Base-by-base conservation (phyloP, 2,113 vertebrate genomes). In the Apus apus region DNA sequence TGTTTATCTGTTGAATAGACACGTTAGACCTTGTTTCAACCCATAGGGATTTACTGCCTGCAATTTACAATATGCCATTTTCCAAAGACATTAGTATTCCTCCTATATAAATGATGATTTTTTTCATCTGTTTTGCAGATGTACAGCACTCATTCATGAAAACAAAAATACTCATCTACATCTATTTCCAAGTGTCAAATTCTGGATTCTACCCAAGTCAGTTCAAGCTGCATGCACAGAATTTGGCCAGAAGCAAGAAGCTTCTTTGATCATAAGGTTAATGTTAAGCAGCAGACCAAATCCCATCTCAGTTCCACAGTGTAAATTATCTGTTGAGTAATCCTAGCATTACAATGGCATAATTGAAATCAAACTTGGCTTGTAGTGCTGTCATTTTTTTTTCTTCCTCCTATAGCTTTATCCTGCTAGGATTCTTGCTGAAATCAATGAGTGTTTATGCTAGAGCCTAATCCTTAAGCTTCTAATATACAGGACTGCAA, bases 251-350 rank as follows among this genome's bases (percentile, higher is more conserved):
- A 91, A 93, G 88, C 88, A 86, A 86, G 91, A 78, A 72, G 61
- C 80, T 95, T 89, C 84, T 93, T 90, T 95, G 82, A 89, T 96
- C 86, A 72, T 45, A 65, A 93, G 73, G 85, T 77, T 93, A 70
- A 95, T 74, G 38, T 91, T 94, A 86, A 94, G 76, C 88, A 90
- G 68, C 50, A 83, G 93, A 94, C 65, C 68, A 84, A 95, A 95
- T 92, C 83, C 88, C 11, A 1, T 92, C 83, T 94, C 83, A 30
- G 21, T 92, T 95, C 70, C 88, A 54, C 83, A 72, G 57, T 65
- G 83, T 77, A 54, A 96, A 93, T 94, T 77, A 75, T 92, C 92
- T 93, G 60, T 85, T 87, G 68, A 91, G 87, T 92, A 93, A 92
- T 92, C 71, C 82, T n/a, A 17, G 43, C 30, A 58, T 94, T 86